Base-by-base conservation (phyloP, 1,140 invertebrate genomes). In the Lerema accius region DNA sequence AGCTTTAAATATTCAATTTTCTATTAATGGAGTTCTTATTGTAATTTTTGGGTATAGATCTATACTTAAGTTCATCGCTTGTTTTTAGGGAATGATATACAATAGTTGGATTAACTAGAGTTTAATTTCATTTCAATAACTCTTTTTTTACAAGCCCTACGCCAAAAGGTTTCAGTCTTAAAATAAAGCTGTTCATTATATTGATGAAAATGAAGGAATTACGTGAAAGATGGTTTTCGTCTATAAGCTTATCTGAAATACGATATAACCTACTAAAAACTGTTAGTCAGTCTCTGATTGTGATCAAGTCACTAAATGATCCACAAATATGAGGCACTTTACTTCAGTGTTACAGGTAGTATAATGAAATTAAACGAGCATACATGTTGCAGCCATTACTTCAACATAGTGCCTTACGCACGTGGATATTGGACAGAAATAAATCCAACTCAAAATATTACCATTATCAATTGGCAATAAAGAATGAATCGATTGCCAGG, bases 401-500 rank as follows among this genome's bases (percentile, higher is more conserved):
- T 37, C 17, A 39, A n/a, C 28, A 58, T 51, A 39, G 64, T 64
- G 63, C 26, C 28, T 48, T 63, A 62, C 46, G 69, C 70, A 65
- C 73, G 66, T 62, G 63, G 60, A 42, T 46, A 14, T 61, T 19
- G 35, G 53, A 19, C 26, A 46, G 50, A 46, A 66, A 55, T 56
- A 59, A 28, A 23, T 49, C 15, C 40, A 60, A 50, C 35, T 62
- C 61, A 63, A 77, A 77, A 75, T 79, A 82, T 73, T 63, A 61
- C 63, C 51, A 64, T 77, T 69, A 80, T 81, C 71, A 81, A 81
- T 74, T 46, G 53, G 73, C 75, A 63, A 73, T 80, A 84, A 84
- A 81, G 72, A 70, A 78, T 71, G 70, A 78, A 77, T 81, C 78
- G 78, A 84, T 81, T 79, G 78, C 71, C 73, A 69, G 70, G 45